These are phyloP conservation scores for Aphelenchoides fujianensis DNA, from an alignment of 1,140 invertebrate genomes.

Conservation along the genomic window DNA sequence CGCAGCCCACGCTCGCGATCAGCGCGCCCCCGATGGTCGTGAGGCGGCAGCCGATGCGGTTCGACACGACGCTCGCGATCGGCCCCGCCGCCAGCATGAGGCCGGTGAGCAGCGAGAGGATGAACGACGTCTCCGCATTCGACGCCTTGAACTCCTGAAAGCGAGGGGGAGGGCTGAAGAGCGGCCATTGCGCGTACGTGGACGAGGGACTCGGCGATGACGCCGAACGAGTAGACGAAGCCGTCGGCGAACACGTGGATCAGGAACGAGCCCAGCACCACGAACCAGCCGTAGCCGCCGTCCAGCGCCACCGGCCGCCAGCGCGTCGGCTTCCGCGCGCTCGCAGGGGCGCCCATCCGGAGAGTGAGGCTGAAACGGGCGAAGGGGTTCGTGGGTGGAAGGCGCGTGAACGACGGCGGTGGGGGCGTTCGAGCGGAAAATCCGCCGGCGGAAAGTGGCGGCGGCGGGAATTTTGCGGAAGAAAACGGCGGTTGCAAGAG, in stretches of 20 bases:
- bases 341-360: too few relatives aligned
- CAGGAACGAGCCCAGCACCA: constrained; percentile 88
- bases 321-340: constrained; percentile 32
- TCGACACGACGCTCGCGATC: constrained; percentile 83
- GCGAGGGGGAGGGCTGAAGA: neutral
- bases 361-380: too few relatives aligned
- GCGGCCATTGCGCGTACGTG: constrained; percentile 65
- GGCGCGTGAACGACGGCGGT: too few relatives aligned
- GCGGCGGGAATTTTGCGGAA: too few relatives aligned
- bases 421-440: too few relatives aligned
- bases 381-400: too few relatives aligned
- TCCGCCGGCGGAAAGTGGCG: too few relatives aligned
- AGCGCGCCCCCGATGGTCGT: constrained; percentile 83
- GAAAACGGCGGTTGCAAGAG: too few relatives aligned
- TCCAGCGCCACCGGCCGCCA: constrained; percentile 62
- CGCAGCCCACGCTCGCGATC: constrained; percentile 73
- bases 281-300: constrained; percentile 76
- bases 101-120: constrained; percentile 84
- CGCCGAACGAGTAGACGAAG: constrained; percentile 66
- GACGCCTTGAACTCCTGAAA: constrained; percentile 71
- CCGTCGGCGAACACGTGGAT: constrained; percentile 97
- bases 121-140: constrained; percentile 77
- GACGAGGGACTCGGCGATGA: constrained; percentile 66
- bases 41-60: constrained; percentile 82
- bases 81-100: constrained; percentile 76